Evolutionary conservation across 2,888 invertebrate genomes (phyloP), one percentile per base, ranked within the genome.

Genomic region (Gisinianus flammeolus): DNA sequence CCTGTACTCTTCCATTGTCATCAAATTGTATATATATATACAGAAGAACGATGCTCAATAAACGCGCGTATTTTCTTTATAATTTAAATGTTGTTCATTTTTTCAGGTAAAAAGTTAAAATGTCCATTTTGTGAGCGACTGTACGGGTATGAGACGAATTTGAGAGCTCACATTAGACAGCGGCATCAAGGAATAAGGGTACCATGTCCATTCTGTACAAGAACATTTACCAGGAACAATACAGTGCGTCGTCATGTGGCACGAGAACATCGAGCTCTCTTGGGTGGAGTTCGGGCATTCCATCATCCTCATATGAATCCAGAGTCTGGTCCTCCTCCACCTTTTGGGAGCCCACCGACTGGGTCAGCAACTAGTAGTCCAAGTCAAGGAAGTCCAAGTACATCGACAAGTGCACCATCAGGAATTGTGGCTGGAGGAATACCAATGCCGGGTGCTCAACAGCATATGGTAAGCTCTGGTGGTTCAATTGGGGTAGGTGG

Each of bases 91-190:
- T n/a, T n/a, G n/a, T n/a, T n/a, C n/a, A n/a, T n/a, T n/a, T n/a
- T n/a, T 73, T 3, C 90, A 94, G 95, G 94, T 86, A 95, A 94
- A 88, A 95, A 95, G 88, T 89, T 95, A 86, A 95, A 95, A 89
- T 95, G 95, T 89, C 94, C 95, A 86, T 95, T 93, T 88, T 95
- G 95, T 90, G 95, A 95, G 89, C 91, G 95, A 86, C 90, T 95
- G 81, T 95, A 95, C 88, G 95, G 95, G 83, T 95, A 95, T 88
- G 95, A 95, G 90, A 95, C 95, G 86, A 95, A 95, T 88, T 89
- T 95, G 87, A 92, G 95, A 85, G 95, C 95, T 83, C 95, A 95
- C 89, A 95, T 95, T 87, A 90, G 95, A 77, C 95, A 95, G 87
- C 92, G 95, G 87, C 95, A 95, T 88, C 95, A 95, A 88, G 95